These are phyloP conservation scores for Pseudobourletiella spinata DNA, from an alignment of 1,140 invertebrate species.

Conservation along the genomic window DNA sequence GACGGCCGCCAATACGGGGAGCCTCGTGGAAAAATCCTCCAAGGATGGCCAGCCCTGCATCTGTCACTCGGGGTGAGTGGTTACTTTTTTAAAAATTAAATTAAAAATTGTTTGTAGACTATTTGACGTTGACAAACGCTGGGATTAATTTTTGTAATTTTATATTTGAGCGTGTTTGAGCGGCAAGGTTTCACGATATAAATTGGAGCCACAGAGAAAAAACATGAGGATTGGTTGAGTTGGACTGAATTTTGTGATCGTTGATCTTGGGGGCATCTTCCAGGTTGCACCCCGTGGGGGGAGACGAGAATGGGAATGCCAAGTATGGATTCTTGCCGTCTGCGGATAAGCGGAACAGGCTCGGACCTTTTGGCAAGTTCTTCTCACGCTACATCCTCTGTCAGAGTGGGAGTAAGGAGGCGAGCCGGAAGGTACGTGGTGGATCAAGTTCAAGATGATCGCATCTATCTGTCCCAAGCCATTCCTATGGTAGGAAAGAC, in stretches of 20 bases:
- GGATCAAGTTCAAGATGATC: no score
- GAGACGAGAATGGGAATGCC: conserved; percentile 35
- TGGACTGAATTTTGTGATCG: no score
- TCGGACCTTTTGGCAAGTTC: conserved; percentile 30
- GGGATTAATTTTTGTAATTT: no score
- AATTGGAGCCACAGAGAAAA: conserved; percentile 1
- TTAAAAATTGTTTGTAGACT: no score
- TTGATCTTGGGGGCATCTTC: not conserved
- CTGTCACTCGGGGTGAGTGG: conserved; percentile 33
- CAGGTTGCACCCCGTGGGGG: conserved; percentile 32
- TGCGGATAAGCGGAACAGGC: conserved; percentile 19
- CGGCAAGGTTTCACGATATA: no score
- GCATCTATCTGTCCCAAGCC: no score
- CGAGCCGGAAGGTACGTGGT: conserved; percentile 28
- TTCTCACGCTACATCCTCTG: conserved; percentile 34
- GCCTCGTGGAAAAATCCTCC: conserved; percentile 65
- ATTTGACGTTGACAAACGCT: no score
- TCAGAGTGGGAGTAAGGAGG: conserved; percentile 31
- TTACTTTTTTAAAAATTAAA: not conserved
- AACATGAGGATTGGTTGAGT: no score
- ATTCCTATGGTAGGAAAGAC: not conserved
- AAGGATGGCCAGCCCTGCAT: conserved; percentile 47
- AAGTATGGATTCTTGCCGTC: conserved; percentile 33
- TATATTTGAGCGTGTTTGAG: no score
- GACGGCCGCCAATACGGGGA: conserved; percentile 78